Conservation (phyloP, 92 coral and sea anemone species). For the Zoanthus solanderi region DNA sequence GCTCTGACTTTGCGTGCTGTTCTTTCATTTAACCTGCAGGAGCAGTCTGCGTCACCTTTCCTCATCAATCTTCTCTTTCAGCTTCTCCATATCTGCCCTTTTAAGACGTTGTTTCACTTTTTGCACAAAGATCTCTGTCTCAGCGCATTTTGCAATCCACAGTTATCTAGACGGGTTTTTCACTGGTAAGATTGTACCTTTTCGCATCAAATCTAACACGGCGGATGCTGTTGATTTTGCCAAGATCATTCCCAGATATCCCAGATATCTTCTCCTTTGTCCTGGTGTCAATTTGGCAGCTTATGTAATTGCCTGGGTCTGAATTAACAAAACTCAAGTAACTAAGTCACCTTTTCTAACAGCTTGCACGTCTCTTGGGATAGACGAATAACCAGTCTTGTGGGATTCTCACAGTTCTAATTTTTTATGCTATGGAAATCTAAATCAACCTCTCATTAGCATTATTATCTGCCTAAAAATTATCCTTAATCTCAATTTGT, state of each 20-base stretch:
- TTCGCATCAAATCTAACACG: slow-evolving; percentile 43
- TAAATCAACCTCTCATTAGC: too few relatives aligned
- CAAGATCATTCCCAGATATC: slow-evolving; percentile 20
- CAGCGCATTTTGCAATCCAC: slow-evolving; percentile 46
- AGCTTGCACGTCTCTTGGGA: too few relatives aligned
- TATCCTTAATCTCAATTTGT: too few relatives aligned
- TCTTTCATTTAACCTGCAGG: neutral
- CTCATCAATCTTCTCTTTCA: slow-evolving; percentile 13
- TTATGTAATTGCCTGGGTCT: neutral
- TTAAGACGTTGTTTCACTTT: slow-evolving; percentile 1
- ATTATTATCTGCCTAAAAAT: too few relatives aligned
- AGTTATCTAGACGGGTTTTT: slow-evolving; percentile 54
- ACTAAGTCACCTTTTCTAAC: too few relatives aligned
- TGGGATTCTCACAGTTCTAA: too few relatives aligned
- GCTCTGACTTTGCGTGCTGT: neutral
- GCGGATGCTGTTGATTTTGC: slow-evolving; percentile 33
- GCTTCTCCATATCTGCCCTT: neutral
- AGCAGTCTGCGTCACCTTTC: neutral
- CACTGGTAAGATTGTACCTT: slow-evolving; percentile 40
- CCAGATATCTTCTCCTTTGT: slow-evolving; percentile 20
- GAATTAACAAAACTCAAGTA: neutral
- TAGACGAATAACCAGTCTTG: too few relatives aligned
- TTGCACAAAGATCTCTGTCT: neutral
- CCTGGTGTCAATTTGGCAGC: neutral
- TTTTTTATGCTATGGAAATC: too few relatives aligned